phyloP scores from a whole-genome alignment of 2,888 invertebrate genomes.

The Netelia melanura region DNA sequence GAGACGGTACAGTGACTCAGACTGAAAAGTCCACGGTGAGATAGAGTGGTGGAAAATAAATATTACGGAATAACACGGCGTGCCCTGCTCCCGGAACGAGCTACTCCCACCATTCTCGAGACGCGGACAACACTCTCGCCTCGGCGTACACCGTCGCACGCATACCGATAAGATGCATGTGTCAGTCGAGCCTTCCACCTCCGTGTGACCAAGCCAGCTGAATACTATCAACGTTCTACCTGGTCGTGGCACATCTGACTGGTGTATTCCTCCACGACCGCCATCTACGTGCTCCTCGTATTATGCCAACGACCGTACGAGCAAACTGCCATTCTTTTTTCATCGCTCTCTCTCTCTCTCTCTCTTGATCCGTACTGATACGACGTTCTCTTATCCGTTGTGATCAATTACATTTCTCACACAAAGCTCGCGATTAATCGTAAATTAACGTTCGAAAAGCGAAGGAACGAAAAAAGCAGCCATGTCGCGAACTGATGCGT shows the following conservation, averaged over 20 bases:
- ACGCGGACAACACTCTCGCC: background rate
- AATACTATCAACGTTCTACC: background rate
- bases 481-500: slow-evolving; percentile 26
- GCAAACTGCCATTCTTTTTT: slow-evolving; percentile 2
- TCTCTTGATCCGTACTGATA: background rate
- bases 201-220: background rate
- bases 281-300: too few species aligned
- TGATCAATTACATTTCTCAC: too few species aligned
- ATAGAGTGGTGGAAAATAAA: slow-evolving; percentile 77
- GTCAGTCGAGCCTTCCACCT: background rate
- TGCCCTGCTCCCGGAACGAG: slow-evolving; percentile 72
- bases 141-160: background rate
- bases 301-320: background rate
- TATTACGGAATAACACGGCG: slow-evolving; percentile 79
- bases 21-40: slow-evolving; percentile 2
- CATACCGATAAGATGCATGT: background rate
- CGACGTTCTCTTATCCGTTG: too few species aligned
- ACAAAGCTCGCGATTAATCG: background rate
- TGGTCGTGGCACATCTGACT: background rate
- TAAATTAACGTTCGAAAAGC: slow-evolving; percentile 26
- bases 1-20: slow-evolving; percentile 72
- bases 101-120: slow-evolving; percentile 52
- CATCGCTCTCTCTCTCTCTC: slow-evolving; percentile 39
- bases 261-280: too few species aligned
- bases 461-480: slow-evolving; percentile 6